These are phyloP conservation scores for Tenebrosternarchus preto DNA, from an alignment of 2,113 vertebrate genomes.

Conservation along the genomic window DNA sequence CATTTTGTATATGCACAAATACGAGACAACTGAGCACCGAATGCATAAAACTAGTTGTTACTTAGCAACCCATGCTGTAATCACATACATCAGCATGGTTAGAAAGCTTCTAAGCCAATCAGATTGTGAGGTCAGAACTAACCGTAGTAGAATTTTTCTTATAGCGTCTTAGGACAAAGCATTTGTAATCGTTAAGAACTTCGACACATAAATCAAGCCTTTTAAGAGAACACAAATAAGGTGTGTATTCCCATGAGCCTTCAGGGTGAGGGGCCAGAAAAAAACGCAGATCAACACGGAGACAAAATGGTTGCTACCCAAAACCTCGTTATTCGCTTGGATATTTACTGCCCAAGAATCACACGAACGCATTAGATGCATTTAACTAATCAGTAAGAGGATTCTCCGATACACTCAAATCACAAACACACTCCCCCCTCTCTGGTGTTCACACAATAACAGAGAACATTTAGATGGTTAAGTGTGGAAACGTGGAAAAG, in stretches of 20 bases:
- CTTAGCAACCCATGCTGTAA: no score
- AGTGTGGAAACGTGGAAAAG: not conserved
- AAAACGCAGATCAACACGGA: constrained; percentile 32
- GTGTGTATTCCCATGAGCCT: not conserved
- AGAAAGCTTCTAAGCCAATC: no score
- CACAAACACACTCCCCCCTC: not conserved
- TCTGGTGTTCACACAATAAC: not conserved
- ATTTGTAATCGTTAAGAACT: no score
- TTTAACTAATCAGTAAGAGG: constrained; percentile 9
- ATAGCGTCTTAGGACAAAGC: no score
- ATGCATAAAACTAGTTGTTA: no score
- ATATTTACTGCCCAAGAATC: constrained; percentile 16
- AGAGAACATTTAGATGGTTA: not conserved
- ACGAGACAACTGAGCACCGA: no score
- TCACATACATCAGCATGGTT: no score
- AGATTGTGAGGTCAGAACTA: no score
- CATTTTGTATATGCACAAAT: no score
- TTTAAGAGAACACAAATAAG: not conserved
- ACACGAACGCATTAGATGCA: constrained; percentile 17
- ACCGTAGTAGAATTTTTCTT: no score
- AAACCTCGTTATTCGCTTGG: constrained; percentile 7
- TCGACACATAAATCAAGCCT: no score
- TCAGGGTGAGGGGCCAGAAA: not conserved
- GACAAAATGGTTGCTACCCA: not conserved
- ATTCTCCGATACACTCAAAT: not conserved